These are phyloP conservation scores for Turritopsis dohrnii DNA, from an alignment of 30 jellyfish, hydroid and myxozoan genomes.

Conservation along the genomic window DNA sequence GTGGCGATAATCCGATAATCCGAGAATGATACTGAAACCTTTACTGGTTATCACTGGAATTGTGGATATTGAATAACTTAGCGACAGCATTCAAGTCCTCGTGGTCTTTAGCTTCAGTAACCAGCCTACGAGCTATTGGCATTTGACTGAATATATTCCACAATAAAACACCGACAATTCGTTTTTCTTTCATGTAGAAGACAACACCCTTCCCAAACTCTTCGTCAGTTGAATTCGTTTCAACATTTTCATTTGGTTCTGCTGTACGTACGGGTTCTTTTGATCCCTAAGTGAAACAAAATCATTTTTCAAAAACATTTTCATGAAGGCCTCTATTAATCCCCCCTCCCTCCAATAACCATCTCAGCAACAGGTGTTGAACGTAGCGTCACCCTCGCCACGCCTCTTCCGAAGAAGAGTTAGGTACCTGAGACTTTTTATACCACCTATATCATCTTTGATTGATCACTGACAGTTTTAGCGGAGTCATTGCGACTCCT, in stretches of 20 bases:
- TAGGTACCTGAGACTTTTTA: no score
- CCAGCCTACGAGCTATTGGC: slow-evolving; percentile 78
- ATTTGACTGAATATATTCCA: slow-evolving; percentile 78
- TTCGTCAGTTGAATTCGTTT: slow-evolving; percentile 11
- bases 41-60: background rate
- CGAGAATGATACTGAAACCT: background rate
- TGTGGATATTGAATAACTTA: slow-evolving; percentile 54
- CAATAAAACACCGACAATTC: slow-evolving; percentile 64
- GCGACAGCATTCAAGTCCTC: slow-evolving; percentile 69
- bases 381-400: no score
- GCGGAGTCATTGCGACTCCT: no score
- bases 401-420: no score
- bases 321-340: no score
- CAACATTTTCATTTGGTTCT: background rate
- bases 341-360: no score
- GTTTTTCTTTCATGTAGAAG: slow-evolving; percentile 55
- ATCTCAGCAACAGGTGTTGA: no score
- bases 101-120: slow-evolving; percentile 64
- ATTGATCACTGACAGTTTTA: no score
- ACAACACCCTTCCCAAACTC: slow-evolving; percentile 87
- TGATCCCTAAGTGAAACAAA: background rate
- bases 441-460: no score
- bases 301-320: no score
- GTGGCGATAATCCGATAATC: background rate
- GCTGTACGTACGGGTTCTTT: background rate